Base-by-base conservation (phyloP, 2,888 invertebrate species). In the Peribatodes rhomboidaria region DNA sequence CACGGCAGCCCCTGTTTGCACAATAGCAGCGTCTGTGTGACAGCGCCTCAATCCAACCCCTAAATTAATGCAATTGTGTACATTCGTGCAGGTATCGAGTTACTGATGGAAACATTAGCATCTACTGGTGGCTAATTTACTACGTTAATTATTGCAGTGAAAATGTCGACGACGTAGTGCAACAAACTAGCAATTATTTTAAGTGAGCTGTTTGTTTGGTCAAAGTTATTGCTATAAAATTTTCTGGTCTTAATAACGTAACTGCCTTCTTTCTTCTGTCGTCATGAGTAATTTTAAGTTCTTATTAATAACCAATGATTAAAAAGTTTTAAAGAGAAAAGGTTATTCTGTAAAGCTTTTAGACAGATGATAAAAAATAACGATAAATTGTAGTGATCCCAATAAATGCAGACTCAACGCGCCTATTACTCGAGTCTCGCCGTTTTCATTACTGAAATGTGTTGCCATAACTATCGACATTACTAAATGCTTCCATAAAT, bases 1-100 rank as follows among this genome's bases (percentile, higher is more conserved):
- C 78, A 83, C 76, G 76, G 82, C 80, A 83, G 82, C 86, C 83
- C 83, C 82, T 87, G 87, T 90, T 90, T 88, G 86, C 82, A 85
- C 87, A 87, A 88, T 89, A 88, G 88, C 86, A 86, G 82, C 80
- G 82, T 73, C 83, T 72, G 80, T 82, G 80, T 83, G 80, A 75
- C 80, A 78, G 81, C 79, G 77, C 77, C 79, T 83, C 86, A 87
- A 84, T 88, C 86, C 88, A 85, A 86, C 91, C 72, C 92, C 92
- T 86, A 87, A 89, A n/a, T n/a, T n/a, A n/a, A 89, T 87, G 91
- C 91, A 90, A 90, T 92, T 91, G 91, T 86, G 89, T 91, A 89
- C 90, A 91, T 89, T 89, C 80, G 90, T 83, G 90, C 89, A 76
- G 80, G 84, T 86, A 92, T 92, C 88, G 87, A 89, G 90, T 92